Base-by-base conservation (phyloP, 2,797 vertebrate genomes). In the Crocidura indochinensis region DNA sequence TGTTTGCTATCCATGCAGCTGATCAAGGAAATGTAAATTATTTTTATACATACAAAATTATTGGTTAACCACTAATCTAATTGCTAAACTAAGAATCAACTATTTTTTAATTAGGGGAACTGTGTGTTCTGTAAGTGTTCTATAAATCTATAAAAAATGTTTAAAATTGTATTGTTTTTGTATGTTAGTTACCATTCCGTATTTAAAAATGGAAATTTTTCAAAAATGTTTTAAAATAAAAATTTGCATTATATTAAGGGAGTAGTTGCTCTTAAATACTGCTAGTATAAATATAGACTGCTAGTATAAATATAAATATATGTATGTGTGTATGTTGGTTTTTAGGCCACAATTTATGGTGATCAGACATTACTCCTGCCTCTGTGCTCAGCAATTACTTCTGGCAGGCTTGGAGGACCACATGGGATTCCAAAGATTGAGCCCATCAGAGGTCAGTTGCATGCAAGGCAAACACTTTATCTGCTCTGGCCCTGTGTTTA, bases 191-290 rank as follows among this genome's bases (percentile, higher is more conserved):
- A 81, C 77, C 12, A 12, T 80, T 77, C 82, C 71, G 62, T 71
- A 83, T 79, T 90, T 75, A 87, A 92, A 92, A 75, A 15, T 71
- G 65, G 72, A 1, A 83, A 79, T 49, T 29, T 31, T 44, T 47
- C 85, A 92, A 72, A 38, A 38, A 75, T 82, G 24, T 85, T 84
- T 92, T 90, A 82, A 88, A 93, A 88, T 88, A 92, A 86, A 46
- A 79, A 82, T 88, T 94, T 31, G 17, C 72, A 79, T 0, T 24
- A 19, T 65, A n/a, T 5, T 24, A 69, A 78, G 27, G 0, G 46
- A 51, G 2, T 22, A 75, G 24, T 60, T 24, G 76, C 26, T 67
- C 31, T 72, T 49, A 81, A 51, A 46, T 51, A 62, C 51, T 67
- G 31, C 73, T 90, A 46, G 27, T 74, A 12, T 75, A 15, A 77